Evolutionary conservation across 37 sponge, comb jelly and placozoan genomes (phyloP).

Genomic region (Lycopodina hypogea): DNA sequence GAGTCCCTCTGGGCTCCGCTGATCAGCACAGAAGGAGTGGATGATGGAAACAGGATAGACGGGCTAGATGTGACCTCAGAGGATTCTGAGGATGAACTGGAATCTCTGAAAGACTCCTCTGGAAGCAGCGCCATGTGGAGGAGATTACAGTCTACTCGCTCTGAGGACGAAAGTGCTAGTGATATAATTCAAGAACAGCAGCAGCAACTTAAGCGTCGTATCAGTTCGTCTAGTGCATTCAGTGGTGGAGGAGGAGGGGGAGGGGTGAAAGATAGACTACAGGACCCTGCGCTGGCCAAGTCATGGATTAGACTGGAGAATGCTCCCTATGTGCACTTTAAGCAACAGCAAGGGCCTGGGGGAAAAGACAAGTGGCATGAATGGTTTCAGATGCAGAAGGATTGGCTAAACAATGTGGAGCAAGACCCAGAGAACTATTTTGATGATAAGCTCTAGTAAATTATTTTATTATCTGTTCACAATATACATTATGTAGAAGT

Average conservation of each 20-base stretch:
- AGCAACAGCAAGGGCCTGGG: background rate
- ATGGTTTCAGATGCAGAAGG: slow-evolving; percentile 51
- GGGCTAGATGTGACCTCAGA: too few species aligned
- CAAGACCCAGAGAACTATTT: slow-evolving; percentile 42
- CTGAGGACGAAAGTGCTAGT: background rate
- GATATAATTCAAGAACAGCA: too few species aligned
- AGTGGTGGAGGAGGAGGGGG: slow-evolving; percentile 1
- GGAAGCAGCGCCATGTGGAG: too few species aligned
- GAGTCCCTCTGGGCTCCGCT: too few species aligned
- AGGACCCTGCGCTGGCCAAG: background rate
- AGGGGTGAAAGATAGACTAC: background rate
- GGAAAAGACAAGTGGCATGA: slow-evolving; percentile 32
- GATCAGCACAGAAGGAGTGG: too few species aligned
- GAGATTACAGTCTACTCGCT: too few species aligned
- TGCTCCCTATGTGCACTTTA: slow-evolving; percentile 8
- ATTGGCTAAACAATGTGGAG: slow-evolving; percentile 47
- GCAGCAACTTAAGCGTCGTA: too few species aligned
- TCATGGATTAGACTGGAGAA: slow-evolving; percentile 25
- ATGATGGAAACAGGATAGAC: background rate
- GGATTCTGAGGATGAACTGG: background rate
- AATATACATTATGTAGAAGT: background rate
- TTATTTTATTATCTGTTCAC: background rate
- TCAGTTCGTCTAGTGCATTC: background rate
- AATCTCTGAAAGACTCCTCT: too few species aligned
- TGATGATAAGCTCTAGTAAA: slow-evolving; percentile 52